Percentiles rank a stretch among this genome's conserved stretches.
phyloP scores from a whole-genome alignment of 2,888 invertebrate species.

The Koerneria pararmatus region DNA sequence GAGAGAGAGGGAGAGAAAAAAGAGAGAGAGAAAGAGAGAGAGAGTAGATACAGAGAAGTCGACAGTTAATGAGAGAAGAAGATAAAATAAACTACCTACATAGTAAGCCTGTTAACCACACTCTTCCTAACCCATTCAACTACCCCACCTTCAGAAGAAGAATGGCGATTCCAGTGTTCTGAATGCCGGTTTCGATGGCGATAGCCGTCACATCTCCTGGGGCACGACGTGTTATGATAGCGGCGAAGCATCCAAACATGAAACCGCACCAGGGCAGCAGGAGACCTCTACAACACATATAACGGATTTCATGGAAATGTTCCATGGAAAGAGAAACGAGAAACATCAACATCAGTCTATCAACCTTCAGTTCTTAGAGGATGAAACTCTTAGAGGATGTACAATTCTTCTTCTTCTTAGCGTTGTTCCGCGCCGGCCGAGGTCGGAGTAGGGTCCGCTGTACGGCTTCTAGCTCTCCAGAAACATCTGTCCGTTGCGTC shows the following conservation, averaged over 20 bases:
- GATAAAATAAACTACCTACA: no score
- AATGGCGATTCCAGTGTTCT: constrained; percentile 63
- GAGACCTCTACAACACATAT: constrained; percentile 57
- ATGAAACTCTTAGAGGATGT: neutral
- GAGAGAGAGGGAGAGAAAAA: neutral
- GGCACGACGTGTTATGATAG: constrained; percentile 51
- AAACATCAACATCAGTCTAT: neutral
- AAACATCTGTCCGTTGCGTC: no score
- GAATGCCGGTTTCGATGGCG: constrained; percentile 61
- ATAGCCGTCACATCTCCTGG: constrained; percentile 59
- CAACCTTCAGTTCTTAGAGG: neutral
- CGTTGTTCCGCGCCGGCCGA: no score
- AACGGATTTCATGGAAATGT: no score
- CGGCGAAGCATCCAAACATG: constrained; percentile 61
- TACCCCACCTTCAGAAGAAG: constrained; percentile 51
- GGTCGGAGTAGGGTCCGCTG: no score
- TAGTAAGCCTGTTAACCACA: no score
- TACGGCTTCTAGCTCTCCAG: no score
- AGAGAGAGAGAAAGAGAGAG: constrained; percentile 17
- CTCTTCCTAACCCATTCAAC: no score
- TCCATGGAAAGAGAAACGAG: constrained; percentile 6
- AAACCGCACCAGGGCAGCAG: constrained; percentile 63
- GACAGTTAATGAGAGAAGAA: no score
- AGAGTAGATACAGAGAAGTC: no score
- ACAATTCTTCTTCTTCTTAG: no score